Conservation (phyloP, 2,797 vertebrate species). For the Gobionotothen gibberifrons region DNA sequence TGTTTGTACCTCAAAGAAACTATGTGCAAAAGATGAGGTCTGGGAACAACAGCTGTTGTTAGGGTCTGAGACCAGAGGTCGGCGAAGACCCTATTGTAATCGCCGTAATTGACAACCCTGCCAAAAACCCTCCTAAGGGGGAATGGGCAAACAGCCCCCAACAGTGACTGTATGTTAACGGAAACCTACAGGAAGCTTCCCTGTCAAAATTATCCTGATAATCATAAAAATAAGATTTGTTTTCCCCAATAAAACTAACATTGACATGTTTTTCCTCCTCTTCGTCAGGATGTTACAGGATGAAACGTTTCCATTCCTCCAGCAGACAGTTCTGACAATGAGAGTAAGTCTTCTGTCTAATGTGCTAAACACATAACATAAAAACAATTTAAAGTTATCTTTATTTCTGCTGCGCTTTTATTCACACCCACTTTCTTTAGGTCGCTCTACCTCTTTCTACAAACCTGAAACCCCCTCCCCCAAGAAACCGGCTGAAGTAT, state of each 20-base stretch:
- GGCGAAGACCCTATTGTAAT: no score
- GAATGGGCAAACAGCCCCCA: no score
- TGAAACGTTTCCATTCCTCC: conserved; percentile 95
- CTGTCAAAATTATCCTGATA: no score
- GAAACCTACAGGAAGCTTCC: no score
- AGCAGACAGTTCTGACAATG: conserved; percentile 99
- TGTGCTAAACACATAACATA: no score
- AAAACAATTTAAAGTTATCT: no score
- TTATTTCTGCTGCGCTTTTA: neutral
- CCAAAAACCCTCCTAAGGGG: no score
- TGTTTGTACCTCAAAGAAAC: neutral
- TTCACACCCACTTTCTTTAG: conserved; percentile 72
- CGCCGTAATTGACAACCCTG: no score
- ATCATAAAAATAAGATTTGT: no score
- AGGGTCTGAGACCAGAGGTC: no score
- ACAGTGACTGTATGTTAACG: no score
- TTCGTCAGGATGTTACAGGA: conserved; percentile 92
- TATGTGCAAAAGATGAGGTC: neutral
- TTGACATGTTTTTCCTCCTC: conserved; percentile 2
- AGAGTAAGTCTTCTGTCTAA: conserved; percentile 87
- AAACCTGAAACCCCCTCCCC: conserved; percentile 90
- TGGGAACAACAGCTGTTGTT: neutral
- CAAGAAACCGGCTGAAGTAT: conserved; percentile 96
- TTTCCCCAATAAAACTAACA: no score
- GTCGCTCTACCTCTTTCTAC: conserved; percentile 95